A percentile compares a stretch with the other conserved stretches of the same genome.
Evolutionary conservation across 2,888 invertebrate species (phyloP).

Genomic region (Oscheius sp.): DNA sequence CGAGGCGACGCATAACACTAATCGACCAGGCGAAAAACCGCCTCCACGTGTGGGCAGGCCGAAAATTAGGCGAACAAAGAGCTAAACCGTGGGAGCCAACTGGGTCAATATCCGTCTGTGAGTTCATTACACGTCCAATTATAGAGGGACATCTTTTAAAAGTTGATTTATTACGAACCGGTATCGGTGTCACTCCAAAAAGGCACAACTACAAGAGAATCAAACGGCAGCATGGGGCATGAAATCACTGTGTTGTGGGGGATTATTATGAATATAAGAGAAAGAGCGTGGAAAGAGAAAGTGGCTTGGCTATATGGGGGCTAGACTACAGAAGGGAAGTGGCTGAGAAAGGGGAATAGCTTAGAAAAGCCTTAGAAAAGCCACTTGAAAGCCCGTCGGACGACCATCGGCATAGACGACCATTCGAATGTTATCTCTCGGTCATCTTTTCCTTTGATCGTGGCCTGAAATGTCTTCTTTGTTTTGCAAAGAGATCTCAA

Average conservation of each 20-base stretch:
- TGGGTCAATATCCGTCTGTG: too few relatives aligned
- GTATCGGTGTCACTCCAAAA: conserved; percentile 23
- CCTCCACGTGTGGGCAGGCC: too few relatives aligned
- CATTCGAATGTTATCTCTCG: conserved; percentile 66
- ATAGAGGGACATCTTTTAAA: neutral
- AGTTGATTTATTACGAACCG: conserved; percentile 30
- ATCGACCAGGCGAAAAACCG: too few relatives aligned
- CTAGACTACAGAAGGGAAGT: neutral
- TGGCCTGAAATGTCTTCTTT: conserved; percentile 45
- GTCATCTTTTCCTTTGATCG: conserved; percentile 60
- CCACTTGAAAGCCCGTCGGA: conserved; percentile 65
- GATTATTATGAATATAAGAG: neutral
- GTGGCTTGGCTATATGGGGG: neutral
- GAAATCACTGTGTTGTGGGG: conserved; percentile 24
- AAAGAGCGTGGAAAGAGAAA: neutral
- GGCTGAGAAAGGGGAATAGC: neutral
- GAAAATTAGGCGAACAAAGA: too few relatives aligned
- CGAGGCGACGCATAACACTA: too few relatives aligned
- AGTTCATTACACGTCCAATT: too few relatives aligned
- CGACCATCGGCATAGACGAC: conserved; percentile 62
- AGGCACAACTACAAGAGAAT: conserved; percentile 34
- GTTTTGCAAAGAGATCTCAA: neutral
- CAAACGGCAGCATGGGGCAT: conserved; percentile 16
- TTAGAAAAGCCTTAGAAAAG: conserved; percentile 66
- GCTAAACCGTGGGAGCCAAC: too few relatives aligned